Percentiles rank a stretch among this genome's conserved stretches.
Evolutionary conservation across 23 tunicate genomes (phyloP).

Genomic region (Oikopleura dioica): DNA sequence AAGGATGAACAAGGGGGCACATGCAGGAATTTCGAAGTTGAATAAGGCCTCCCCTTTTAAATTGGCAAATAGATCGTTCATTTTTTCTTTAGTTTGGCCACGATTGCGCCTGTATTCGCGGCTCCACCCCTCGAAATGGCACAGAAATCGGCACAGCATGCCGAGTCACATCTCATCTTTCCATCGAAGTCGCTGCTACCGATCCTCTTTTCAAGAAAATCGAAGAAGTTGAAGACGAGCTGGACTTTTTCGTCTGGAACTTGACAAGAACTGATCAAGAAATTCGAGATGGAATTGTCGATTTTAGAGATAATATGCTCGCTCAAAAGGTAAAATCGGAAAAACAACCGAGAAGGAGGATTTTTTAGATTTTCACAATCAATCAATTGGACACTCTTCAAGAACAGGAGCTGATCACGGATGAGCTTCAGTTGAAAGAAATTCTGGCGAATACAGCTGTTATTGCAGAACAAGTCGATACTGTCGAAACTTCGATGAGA

Average conservation of each 20-base stretch:
- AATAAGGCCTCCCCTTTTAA: too few relatives aligned
- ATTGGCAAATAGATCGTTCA: too few relatives aligned
- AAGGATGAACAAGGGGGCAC: too few relatives aligned
- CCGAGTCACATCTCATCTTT: neutral
- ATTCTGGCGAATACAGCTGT: neutral
- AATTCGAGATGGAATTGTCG: neutral
- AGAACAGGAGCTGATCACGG: neutral
- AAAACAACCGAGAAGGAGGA: too few relatives aligned
- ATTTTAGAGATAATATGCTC: neutral
- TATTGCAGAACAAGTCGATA: neutral
- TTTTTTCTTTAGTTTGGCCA: neutral
- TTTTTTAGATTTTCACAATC: neutral
- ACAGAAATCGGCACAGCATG: neutral
- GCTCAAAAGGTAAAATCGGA: too few relatives aligned
- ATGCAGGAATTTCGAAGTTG: too few relatives aligned
- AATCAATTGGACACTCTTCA: neutral
- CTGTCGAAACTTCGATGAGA: neutral
- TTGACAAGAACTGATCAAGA: neutral
- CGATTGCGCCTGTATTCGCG: neutral
- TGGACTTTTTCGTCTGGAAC: neutral
- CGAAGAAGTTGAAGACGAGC: neutral
- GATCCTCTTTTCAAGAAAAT: neutral
- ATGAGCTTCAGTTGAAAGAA: neutral
- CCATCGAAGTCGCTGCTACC: neutral
- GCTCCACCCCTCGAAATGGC: neutral